These are phyloP conservation scores for Natator depressus DNA, from an alignment of 2,113 vertebrate genomes.

Conservation along the genomic window DNA sequence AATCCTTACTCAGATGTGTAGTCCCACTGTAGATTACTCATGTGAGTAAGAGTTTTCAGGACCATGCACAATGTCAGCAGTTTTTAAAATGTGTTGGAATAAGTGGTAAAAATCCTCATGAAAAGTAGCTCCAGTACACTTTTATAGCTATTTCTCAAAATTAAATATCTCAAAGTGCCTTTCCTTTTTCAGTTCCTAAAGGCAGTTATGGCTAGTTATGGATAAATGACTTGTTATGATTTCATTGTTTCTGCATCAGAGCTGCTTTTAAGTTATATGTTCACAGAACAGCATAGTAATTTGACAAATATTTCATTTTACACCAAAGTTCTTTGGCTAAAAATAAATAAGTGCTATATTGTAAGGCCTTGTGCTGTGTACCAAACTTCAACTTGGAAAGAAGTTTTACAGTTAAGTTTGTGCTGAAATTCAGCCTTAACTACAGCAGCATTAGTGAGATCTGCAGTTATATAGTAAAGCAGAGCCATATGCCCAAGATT, in stretches of 20 bases:
- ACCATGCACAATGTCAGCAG: background rate
- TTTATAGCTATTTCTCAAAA: background rate
- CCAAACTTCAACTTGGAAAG: too few relatives aligned
- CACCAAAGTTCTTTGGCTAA: background rate
- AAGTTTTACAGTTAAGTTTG: too few relatives aligned
- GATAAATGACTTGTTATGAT: background rate
- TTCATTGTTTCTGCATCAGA: background rate
- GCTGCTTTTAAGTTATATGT: background rate
- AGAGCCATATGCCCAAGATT: background rate
- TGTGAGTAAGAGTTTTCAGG: background rate
- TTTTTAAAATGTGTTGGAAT: background rate
- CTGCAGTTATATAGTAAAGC: background rate
- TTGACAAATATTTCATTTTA: background rate
- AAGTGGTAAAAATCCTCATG: background rate
- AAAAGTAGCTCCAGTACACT: background rate
- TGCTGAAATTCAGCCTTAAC: too few relatives aligned
- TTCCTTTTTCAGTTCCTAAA: background rate
- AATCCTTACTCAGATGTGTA: background rate
- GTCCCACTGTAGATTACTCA: background rate
- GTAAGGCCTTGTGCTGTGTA: background rate
- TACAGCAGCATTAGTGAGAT: too few relatives aligned
- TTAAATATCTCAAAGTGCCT: background rate
- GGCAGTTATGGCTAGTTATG: background rate
- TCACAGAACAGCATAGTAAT: background rate
- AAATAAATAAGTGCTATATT: background rate